Evolutionary conservation across 1,140 invertebrate species (phyloP), one percentile per base, ranked within the genome.

Genomic region (Aplysia californica): DNA sequence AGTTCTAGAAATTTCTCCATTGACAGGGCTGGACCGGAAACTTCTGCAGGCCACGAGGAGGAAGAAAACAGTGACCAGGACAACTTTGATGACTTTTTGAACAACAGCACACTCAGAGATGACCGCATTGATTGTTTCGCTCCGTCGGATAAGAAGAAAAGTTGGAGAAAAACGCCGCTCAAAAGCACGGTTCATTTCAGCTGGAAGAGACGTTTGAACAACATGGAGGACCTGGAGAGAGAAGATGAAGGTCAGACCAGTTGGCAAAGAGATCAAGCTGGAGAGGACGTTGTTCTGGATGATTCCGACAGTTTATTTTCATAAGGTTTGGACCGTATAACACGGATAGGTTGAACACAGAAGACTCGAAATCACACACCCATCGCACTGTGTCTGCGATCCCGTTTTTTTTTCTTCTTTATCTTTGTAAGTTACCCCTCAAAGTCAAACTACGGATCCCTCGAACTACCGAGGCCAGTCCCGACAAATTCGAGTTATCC

Each of bases 61-160:
- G 20, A 36, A 5, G 6, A n/a, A 33, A 41, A 58, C 29, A 56
- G 41, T 36, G 66, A 58, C 5, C 59, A 68, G 21, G 74, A 68
- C 36, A 36, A 65, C 20, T 58, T 74, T 39, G 66, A 44, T 35
- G 59, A 75, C 56, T 26, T 78, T 21, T 39, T 78, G 59, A 72
- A 77, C 36, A 55, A 76, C 50, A 80, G 78, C 55, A 82, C 82
- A n/a, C 66, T 84, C 2, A 68, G 70, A 71, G 79, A 84, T 66
- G 81, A 82, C 18, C 68, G 65, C 15, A 33, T 81, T 38, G 80
- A 82, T 61, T 82, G 76, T 41, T 82, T 82, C 20, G 72, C 23
- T 1, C 35, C 33, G 33, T 4, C 33, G n/a, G n/a, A n/a, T n/a
- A 39, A 39, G 76, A 81, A 26, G 55, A 75, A 23, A 69, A 33